Base-by-base conservation (phyloP, 2,797 vertebrate genomes). In the Sebastes paucispinis region DNA sequence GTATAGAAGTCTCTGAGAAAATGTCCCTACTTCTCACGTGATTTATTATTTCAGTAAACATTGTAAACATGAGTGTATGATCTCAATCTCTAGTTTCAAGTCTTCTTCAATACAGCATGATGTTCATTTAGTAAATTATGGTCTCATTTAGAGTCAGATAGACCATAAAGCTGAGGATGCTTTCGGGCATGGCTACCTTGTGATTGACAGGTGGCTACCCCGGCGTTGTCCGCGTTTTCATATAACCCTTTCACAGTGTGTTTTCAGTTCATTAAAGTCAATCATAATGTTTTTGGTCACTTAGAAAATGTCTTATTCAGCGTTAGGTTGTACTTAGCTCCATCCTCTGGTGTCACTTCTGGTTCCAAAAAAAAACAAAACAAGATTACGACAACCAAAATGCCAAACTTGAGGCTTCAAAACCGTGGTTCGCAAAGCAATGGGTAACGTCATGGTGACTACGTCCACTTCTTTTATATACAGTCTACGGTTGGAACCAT, bases 301-400 rank as follows among this genome's bases (percentile, higher is more conserved):
- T 8, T 50, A 50, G 47, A 50, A 50, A 50, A 50, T 50, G 18
- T 50, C 18, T 50, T 20, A 20, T 50, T 50, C 47, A 50, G 47
- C 50, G 8, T n/a, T 54, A 20, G 20, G 50, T 22, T 54, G 9
- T n/a, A 54, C 20, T 54, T 22, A 11, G 50, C 50, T 54, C 4
- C 2, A 22, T 0, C 9, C 50, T n/a, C 20, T n/a, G 2, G 20
- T 54, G 20, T 54, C 50, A 54, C 0, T n/a, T n/a, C 20, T 54
- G 50, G 50, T 52, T 52, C 50, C 8, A n/a, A 43, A 43, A 43
- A 43, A 43, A 39, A 0, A 0, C 0, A 50, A 20, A 50, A 8
- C 47, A 52, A 52, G 18, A 52, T 52, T 18, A 18, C 47, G 47
- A 52, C 8, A n/a, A n/a, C 47, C 47, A 52, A 52, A 52, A 52